Base-by-base conservation (phyloP, 2,113 vertebrate species). In the Setophaga petechia region DNA sequence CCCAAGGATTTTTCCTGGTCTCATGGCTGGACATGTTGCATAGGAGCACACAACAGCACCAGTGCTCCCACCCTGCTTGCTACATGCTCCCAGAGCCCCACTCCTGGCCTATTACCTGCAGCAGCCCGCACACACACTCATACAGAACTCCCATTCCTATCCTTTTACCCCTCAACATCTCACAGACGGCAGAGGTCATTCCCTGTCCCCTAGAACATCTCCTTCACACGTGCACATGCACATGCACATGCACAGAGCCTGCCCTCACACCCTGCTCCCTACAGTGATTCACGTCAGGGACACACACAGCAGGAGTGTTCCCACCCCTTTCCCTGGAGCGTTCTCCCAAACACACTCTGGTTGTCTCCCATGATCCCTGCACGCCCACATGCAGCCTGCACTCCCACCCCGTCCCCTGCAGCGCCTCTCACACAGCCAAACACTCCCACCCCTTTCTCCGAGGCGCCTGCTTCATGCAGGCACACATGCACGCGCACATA, bases 311-410 rank as follows among this genome's bases (percentile, higher is more conserved):
- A n/a, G 41, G 18, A 77, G 31, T 1, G 10, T 17, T 85, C 46
- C 31, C 65, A 67, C 37, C 61, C 31, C n/a, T 72, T 84, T 79
- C 59, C 58, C 65, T 57, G 12, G 67, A 37, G 46, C 15, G 31
- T 88, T 86, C 47, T 69, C 69, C 55, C 59, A 21, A 31, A 12
- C 24, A 31, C 30, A 20, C 25, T 0, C 27, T 13, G 18, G 37
- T 15, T 2, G 15, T 73, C 67, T 91, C 54, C 63, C 0, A 0
- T 33, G 63, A 73, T 58, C 74, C 39, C 51, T 7, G 7, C 52
- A 47, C 1, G 0, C 71, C 67, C 43, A 66, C 24, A 0, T 1
- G 2, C 65, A 77, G 41, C 67, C 72, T 8, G 0, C 2, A 0
- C 47, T 75, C 87, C 79, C 52, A 28, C 55, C 23, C 47, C 0